Percentiles rank a stretch among this genome's conserved stretches.
phyloP scores from a whole-genome alignment of 2,888 invertebrate genomes.

The Alloscopus bannaensis region DNA sequence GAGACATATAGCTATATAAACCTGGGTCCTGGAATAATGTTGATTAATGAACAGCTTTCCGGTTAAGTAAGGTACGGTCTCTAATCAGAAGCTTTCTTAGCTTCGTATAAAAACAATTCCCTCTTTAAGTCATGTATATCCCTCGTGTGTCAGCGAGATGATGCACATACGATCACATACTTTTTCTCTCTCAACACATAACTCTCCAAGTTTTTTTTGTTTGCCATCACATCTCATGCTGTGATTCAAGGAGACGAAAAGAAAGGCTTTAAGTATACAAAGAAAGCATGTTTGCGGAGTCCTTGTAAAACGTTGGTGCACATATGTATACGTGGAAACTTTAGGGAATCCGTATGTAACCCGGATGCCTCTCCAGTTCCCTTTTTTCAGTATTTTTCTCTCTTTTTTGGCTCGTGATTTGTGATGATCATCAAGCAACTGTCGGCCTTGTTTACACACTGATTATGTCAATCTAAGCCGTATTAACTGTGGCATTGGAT shows the following conservation, averaged over 20 bases:
- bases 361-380: conserved; percentile 3
- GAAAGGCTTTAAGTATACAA: not conserved
- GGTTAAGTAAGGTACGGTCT: conserved; percentile 34
- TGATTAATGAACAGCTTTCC: conserved; percentile 55
- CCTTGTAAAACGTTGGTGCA: not conserved
- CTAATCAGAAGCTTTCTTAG: conserved; percentile 28
- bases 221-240: conserved; percentile 35
- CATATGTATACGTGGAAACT: too few species aligned
- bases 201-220: conserved; percentile 15
- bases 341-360: too few species aligned
- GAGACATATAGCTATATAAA: too few species aligned
- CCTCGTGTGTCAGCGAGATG: not conserved
- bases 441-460: conserved; percentile 57
- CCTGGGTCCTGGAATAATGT: conserved; percentile 37
- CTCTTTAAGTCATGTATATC: not conserved
- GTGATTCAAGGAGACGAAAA: conserved; percentile 54
- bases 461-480: conserved; percentile 54
- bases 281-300: conserved; percentile 12
- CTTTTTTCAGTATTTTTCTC: conserved; percentile 10
- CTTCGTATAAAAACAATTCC: conserved; percentile 5
- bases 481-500: conserved; percentile 41
- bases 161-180: too few species aligned
- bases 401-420: conserved; percentile 33
- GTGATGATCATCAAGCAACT: conserved; percentile 53
- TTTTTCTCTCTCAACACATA: not conserved